These are phyloP conservation scores for Pelodytes ibericus DNA, from an alignment of 2,797 vertebrate genomes.

Conservation along the genomic window DNA sequence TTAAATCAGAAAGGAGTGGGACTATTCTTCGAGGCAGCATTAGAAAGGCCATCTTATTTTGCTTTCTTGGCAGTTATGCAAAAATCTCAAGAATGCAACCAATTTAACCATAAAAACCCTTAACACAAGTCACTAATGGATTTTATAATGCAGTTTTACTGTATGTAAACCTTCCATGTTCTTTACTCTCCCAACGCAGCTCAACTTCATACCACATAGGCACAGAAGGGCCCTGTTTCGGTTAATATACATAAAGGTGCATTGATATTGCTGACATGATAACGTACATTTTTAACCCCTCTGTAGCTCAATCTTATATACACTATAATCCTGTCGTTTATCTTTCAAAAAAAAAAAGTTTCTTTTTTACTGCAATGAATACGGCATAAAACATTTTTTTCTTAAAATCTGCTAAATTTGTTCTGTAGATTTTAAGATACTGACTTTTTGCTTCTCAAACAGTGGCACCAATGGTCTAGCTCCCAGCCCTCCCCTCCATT, in stretches of 20 bases:
- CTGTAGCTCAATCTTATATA: background rate
- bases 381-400: too few relatives aligned
- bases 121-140: constrained; percentile 69
- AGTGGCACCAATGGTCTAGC: too few relatives aligned
- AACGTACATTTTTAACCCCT: background rate
- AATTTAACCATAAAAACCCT: constrained; percentile 75
- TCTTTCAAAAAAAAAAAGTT: too few relatives aligned
- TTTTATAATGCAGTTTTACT: constrained; percentile 72
- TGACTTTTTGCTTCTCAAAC: too few relatives aligned
- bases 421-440: too few relatives aligned
- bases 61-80: constrained; percentile 87
- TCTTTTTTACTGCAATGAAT: too few relatives aligned
- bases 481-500: too few relatives aligned
- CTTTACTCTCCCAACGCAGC: constrained; percentile 57
- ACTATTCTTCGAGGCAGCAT: constrained; percentile 72
- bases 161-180: constrained; percentile 67
- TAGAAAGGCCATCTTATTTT: constrained; percentile 78
- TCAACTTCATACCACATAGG: constrained; percentile 24
- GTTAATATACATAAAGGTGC: constrained; percentile 37
- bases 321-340: too few relatives aligned
- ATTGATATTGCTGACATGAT: background rate
- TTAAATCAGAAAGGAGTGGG: constrained; percentile 67
- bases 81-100: constrained; percentile 86
- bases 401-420: too few relatives aligned
- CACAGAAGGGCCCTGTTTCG: constrained; percentile 50